phyloP scores from a whole-genome alignment of 2,888 invertebrate genomes.

The Altica lythri region DNA sequence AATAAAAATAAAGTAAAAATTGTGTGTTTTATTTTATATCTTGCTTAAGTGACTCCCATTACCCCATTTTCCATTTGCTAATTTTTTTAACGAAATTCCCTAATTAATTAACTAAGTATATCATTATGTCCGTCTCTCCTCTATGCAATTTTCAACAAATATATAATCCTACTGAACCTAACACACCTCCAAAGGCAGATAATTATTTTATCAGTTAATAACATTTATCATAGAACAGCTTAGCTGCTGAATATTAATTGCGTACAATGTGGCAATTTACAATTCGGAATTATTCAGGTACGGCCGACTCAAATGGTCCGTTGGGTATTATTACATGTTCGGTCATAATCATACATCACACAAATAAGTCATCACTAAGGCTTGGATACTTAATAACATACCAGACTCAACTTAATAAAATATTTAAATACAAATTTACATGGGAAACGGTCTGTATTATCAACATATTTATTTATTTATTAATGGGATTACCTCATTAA shows the following conservation, averaged over 20 bases:
- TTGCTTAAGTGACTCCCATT: too few species aligned
- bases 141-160: too few species aligned
- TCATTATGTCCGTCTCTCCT: not conserved
- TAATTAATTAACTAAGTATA: not conserved
- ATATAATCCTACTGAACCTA: too few species aligned
- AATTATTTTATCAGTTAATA: conserved; percentile 17
- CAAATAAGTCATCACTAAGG: conserved; percentile 8
- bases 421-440: too few species aligned
- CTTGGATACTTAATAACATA: not conserved
- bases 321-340: conserved; percentile 3
- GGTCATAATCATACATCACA: conserved; percentile 9
- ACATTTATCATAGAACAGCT: conserved; percentile 14
- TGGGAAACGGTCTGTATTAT: too few species aligned
- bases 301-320: conserved; percentile 3
- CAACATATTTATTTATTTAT: too few species aligned
- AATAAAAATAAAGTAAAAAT: too few species aligned
- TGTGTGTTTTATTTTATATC: too few species aligned
- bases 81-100: too few species aligned
- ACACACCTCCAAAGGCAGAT: conserved; percentile 5
- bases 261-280: conserved; percentile 12
- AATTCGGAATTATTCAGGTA: conserved; percentile 14
- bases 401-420: not conserved
- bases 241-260: conserved; percentile 13
- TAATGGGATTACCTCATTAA: too few species aligned
- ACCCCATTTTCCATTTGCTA: too few species aligned